phyloP scores from a whole-genome alignment of 2,113 vertebrate genomes.

The Nestor notabilis region DNA sequence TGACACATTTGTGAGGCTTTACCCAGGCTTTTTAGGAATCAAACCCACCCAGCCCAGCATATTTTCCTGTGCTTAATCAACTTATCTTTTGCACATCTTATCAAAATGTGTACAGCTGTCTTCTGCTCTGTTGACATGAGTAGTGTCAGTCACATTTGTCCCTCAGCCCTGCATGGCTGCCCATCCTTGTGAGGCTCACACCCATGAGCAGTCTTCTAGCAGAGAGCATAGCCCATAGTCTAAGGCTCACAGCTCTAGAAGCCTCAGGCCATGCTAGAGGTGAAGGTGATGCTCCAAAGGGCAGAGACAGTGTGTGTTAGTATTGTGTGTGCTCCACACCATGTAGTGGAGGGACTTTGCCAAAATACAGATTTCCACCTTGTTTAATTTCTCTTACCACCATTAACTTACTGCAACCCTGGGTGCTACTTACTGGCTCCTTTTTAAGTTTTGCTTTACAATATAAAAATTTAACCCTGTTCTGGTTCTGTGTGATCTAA shows the following conservation, averaged over 20 bases:
- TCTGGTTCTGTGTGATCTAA: not conserved
- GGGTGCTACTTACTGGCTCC: rapidly evolving
- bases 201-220: not conserved
- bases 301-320: not conserved
- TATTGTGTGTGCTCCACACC: too few species aligned
- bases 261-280: not conserved
- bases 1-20: not conserved
- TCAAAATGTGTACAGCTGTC: not conserved
- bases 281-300: not conserved
- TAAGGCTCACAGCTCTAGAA: not conserved
- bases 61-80: not conserved
- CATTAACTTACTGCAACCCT: not conserved
- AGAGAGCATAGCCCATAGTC: not conserved
- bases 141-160: not conserved
- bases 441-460: not conserved
- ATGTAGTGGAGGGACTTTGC: not conserved
- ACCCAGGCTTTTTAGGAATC: not conserved
- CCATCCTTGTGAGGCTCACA: not conserved
- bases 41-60: not conserved
- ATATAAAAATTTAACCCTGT: not conserved
- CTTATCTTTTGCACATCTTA: not conserved
- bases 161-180: not conserved
- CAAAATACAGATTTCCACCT: not conserved
- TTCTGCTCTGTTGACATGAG: not conserved
- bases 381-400: not conserved